phyloP scores from a whole-genome alignment of 2,888 invertebrate species.

The Hyppa rectilinea region DNA sequence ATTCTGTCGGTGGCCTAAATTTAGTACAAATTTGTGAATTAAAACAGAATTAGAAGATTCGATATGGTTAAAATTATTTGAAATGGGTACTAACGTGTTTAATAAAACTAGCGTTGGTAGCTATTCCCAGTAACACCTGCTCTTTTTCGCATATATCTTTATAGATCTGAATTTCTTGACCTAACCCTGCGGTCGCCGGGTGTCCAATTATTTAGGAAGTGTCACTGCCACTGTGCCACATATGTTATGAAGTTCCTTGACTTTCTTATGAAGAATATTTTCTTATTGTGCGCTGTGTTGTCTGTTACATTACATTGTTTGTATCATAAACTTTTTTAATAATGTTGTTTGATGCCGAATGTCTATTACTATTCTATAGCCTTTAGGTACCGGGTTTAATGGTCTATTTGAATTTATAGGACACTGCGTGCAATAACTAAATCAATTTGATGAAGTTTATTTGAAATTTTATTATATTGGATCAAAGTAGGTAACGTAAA shows the following conservation, averaged over 20 bases:
- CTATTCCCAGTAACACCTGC: neutral
- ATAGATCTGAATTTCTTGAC: conserved; percentile 1
- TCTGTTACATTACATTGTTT: conserved; percentile 27
- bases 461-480: conserved; percentile 41
- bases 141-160: too few relatives aligned
- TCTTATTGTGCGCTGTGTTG: conserved; percentile 32
- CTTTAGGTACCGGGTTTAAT: conserved; percentile 45
- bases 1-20: too few relatives aligned
- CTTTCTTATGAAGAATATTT: conserved; percentile 42
- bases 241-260: conserved; percentile 43
- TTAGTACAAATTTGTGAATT: too few relatives aligned
- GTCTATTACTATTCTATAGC: conserved; percentile 63
- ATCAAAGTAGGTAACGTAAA: conserved; percentile 3
- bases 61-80: too few relatives aligned
- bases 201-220: conserved; percentile 51
- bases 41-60: too few relatives aligned
- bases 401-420: conserved; percentile 65
- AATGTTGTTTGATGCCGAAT: conserved; percentile 59
- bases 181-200: conserved; percentile 5
- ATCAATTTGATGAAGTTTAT: conserved; percentile 65
- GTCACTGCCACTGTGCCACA: conserved; percentile 37
- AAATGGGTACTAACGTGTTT: neutral
- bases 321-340: conserved; percentile 65
- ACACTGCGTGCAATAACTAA: conserved; percentile 53
- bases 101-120: neutral